These are phyloP conservation scores for Herpetotheres cachinnans DNA, from an alignment of 2,113 vertebrate species.

Conservation along the genomic window DNA sequence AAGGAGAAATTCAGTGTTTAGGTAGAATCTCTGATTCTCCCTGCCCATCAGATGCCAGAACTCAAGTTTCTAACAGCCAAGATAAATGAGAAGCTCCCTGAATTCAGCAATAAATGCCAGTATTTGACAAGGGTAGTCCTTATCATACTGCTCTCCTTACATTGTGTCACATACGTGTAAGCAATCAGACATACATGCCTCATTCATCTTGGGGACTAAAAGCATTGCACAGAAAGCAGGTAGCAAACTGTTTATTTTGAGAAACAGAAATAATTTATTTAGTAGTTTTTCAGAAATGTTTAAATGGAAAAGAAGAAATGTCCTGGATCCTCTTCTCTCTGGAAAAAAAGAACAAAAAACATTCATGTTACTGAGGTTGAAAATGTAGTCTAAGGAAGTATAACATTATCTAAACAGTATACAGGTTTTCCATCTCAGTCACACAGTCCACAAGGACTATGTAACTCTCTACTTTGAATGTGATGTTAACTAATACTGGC, in stretches of 20 bases:
- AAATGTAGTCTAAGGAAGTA: not conserved
- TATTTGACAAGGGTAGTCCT: not conserved
- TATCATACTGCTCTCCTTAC: not conserved
- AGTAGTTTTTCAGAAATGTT: not conserved
- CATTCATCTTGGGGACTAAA: not conserved
- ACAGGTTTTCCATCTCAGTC: not conserved
- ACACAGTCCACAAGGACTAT: not conserved
- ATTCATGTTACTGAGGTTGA: not conserved
- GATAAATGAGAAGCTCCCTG: not conserved
- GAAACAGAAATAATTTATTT: conserved; percentile 48
- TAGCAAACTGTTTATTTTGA: conserved; percentile 37
- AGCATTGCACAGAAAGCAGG: conserved; percentile 29
- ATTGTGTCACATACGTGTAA: not conserved
- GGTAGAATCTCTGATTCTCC: not conserved
- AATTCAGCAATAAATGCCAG: not conserved
- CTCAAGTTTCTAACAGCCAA: not conserved
- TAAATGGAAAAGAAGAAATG: not conserved
- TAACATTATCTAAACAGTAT: not conserved
- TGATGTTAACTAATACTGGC: not conserved
- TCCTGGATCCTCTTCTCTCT: conserved; percentile 60
- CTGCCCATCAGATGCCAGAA: not conserved
- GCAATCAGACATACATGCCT: not conserved
- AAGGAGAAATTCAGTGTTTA: not conserved
- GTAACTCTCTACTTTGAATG: not conserved
- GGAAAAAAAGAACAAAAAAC: conserved; percentile 15